phyloP scores from a whole-genome alignment of 2,113 vertebrate genomes.

The Falco punctatus region DNA sequence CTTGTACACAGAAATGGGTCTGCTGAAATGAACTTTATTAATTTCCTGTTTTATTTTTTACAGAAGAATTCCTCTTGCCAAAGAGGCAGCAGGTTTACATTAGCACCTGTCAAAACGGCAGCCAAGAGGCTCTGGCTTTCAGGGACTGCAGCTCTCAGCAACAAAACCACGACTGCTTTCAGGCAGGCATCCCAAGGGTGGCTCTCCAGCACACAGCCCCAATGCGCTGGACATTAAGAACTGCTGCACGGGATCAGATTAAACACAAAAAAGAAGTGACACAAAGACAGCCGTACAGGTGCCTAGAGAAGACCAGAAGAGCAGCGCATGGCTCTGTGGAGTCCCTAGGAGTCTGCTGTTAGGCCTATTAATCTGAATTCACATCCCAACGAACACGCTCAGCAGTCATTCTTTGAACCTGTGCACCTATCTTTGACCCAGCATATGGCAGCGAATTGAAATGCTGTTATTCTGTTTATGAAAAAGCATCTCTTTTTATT shows the following conservation, averaged over 20 bases:
- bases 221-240: rapidly evolving
- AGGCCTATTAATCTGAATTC: neutral
- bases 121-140: neutral
- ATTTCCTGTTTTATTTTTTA: neutral
- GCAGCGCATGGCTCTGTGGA: neutral
- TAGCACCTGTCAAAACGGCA: neutral
- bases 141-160: neutral
- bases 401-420: rapidly evolving
- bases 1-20: neutral
- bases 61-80: neutral
- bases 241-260: neutral
- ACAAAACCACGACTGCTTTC: neutral
- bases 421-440: rapidly evolving
- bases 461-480: too few relatives aligned
- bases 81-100: neutral
- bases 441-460: rapidly evolving
- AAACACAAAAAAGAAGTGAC: neutral
- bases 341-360: neutral
- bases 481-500: neutral
- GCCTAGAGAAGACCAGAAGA: neutral
- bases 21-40: neutral
- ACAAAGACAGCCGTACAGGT: rapidly evolving
- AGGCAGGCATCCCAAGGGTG: neutral
- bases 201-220: neutral
- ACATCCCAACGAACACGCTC: rapidly evolving